phyloP scores from a whole-genome alignment of 2,797 vertebrate genomes.

The Columba guinea region DNA sequence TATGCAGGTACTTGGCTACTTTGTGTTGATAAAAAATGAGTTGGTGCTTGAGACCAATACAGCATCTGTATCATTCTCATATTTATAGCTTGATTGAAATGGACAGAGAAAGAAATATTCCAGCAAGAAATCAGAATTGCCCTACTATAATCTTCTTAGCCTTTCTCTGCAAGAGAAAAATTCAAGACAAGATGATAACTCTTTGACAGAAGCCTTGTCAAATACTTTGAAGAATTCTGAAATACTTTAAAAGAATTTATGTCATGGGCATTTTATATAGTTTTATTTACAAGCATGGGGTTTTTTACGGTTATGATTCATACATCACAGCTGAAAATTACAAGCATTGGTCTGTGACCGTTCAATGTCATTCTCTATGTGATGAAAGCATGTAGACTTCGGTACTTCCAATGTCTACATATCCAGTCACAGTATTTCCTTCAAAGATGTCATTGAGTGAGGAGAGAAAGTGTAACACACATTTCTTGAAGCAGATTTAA shows the following conservation, averaged over 20 bases:
- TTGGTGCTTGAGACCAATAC: neutral
- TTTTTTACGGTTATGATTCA: neutral
- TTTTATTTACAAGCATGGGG: neutral
- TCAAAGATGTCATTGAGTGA: neutral
- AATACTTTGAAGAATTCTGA: neutral
- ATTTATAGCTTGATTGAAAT: neutral
- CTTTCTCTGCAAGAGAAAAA: neutral
- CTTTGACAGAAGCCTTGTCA: neutral
- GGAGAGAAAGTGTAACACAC: neutral
- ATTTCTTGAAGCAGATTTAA: neutral
- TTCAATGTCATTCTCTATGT: neutral
- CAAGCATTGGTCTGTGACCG: rapidly evolving
- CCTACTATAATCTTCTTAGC: neutral
- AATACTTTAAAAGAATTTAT: neutral
- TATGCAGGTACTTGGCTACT: neutral
- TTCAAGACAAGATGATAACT: neutral
- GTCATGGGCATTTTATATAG: neutral
- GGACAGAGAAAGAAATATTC: neutral
- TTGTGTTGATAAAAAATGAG: neutral
- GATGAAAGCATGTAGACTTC: neutral
- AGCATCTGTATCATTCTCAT: neutral
- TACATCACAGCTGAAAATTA: neutral
- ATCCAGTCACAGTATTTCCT: neutral
- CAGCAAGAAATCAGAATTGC: neutral
- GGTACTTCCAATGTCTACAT: neutral